These are phyloP conservation scores for Malthinus flaveolus DNA, from an alignment of 2,888 invertebrate species.

Conservation along the genomic window DNA sequence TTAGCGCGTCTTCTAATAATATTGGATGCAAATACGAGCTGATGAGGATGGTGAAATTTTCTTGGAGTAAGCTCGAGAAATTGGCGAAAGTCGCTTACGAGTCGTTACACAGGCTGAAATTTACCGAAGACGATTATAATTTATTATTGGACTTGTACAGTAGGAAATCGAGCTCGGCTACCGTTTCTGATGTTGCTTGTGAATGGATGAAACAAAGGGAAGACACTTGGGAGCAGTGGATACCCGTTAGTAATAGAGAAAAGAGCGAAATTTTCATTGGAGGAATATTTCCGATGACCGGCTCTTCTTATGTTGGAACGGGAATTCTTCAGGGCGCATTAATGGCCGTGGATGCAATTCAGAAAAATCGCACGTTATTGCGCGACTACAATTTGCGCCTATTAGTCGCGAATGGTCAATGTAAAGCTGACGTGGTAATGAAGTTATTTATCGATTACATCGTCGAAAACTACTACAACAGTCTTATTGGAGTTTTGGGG, in stretches of 20 bases:
- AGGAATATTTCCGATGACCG: constrained; percentile 72
- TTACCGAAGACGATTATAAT: constrained; percentile 59
- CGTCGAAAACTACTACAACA: constrained; percentile 57
- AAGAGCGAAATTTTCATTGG: constrained; percentile 61
- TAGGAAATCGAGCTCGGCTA: constrained; percentile 20
- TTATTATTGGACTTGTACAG: constrained; percentile 55
- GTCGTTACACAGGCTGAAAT: constrained; percentile 57
- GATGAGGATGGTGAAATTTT: constrained; percentile 68
- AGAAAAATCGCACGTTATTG: constrained; percentile 61
- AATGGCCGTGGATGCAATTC: constrained; percentile 68
- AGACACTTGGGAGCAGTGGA: constrained; percentile 57
- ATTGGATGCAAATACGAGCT: constrained; percentile 69
- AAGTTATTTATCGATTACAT: constrained; percentile 74
- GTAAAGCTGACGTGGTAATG: constrained; percentile 73
- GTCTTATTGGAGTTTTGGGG: constrained; percentile 73
- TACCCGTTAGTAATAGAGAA: constrained; percentile 48
- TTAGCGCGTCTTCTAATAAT: constrained; percentile 39
- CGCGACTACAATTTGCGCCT: constrained; percentile 64
- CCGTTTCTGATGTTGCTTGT: constrained; percentile 63
- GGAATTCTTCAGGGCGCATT: constrained; percentile 64
- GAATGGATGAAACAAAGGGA: constrained; percentile 63
- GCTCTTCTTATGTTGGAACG: constrained; percentile 61
- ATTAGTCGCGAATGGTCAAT: constrained; percentile 66
- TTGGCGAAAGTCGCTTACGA: constrained; percentile 59
- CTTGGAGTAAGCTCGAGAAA: constrained; percentile 61